These are phyloP conservation scores for Siderastrea radians DNA, from an alignment of 92 coral and sea anemone species.

Conservation along the genomic window DNA sequence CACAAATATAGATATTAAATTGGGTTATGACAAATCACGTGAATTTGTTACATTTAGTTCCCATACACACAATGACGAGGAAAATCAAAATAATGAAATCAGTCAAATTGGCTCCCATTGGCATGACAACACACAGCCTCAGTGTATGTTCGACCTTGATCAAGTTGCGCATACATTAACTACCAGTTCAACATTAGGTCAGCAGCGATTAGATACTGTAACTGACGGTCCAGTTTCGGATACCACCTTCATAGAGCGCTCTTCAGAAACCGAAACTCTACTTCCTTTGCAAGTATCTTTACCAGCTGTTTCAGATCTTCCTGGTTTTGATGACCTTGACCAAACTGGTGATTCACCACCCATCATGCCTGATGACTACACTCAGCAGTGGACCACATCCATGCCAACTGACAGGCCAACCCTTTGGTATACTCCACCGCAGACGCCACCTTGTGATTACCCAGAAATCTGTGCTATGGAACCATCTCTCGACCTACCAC, in stretches of 20 bases:
- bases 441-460: too few relatives aligned
- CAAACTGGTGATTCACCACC: background rate
- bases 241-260: background rate
- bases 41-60: too few relatives aligned
- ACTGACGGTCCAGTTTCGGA: background rate
- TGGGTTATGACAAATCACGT: too few relatives aligned
- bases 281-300: background rate
- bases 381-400: too few relatives aligned
- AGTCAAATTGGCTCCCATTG: too few relatives aligned
- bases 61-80: too few relatives aligned
- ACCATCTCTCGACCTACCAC: background rate
- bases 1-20: too few relatives aligned
- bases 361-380: too few relatives aligned
- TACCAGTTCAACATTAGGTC: background rate
- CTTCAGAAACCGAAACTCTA: background rate
- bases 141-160: background rate
- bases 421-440: too few relatives aligned
- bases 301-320: background rate
- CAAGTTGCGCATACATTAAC: constrained; percentile 5
- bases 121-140: background rate
- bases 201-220: background rate
- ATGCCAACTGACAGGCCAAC: too few relatives aligned
- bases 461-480: too few relatives aligned
- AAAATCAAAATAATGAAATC: too few relatives aligned
- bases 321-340: constrained; percentile 9